These are phyloP conservation scores for Helobdella robusta DNA, from an alignment of 2,888 invertebrate genomes.

Conservation along the genomic window DNA sequence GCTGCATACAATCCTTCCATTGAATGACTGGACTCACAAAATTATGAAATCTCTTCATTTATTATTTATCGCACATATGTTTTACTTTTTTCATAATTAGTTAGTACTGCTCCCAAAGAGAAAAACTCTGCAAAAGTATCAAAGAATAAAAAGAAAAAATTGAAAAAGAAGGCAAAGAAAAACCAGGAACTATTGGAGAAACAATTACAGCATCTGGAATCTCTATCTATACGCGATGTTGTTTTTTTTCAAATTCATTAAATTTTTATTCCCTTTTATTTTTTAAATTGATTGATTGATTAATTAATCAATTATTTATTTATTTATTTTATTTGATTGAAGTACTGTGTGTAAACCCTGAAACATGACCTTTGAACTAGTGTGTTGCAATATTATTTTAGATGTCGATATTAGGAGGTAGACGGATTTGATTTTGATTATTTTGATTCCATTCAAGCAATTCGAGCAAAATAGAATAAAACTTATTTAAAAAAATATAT, in stretches of 20 bases:
- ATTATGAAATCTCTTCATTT: no score
- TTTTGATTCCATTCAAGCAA: no score
- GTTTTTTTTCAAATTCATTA: background rate
- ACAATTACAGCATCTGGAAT: slow-evolving; percentile 27
- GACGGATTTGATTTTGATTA: no score
- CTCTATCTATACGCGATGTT: background rate
- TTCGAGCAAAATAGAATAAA: no score
- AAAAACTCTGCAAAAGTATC: slow-evolving; percentile 49
- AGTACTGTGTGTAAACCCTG: background rate
- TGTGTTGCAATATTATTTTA: no score
- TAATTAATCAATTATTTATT: background rate
- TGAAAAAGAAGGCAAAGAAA: slow-evolving; percentile 88
- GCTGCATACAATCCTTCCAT: no score
- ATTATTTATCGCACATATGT: no score
- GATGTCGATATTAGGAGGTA: no score
- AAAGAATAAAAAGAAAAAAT: slow-evolving; percentile 86
- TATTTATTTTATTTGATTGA: background rate
- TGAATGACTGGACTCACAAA: no score
- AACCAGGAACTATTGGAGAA: slow-evolving; percentile 49
- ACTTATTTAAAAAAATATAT: no score
- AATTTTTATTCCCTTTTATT: background rate
- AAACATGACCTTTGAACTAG: no score
- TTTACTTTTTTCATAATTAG: no score
- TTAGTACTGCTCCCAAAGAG: slow-evolving; percentile 50
- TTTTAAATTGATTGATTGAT: background rate